Conservation (phyloP, 2,797 vertebrate species). For the Gephyroberyx darwinii region DNA sequence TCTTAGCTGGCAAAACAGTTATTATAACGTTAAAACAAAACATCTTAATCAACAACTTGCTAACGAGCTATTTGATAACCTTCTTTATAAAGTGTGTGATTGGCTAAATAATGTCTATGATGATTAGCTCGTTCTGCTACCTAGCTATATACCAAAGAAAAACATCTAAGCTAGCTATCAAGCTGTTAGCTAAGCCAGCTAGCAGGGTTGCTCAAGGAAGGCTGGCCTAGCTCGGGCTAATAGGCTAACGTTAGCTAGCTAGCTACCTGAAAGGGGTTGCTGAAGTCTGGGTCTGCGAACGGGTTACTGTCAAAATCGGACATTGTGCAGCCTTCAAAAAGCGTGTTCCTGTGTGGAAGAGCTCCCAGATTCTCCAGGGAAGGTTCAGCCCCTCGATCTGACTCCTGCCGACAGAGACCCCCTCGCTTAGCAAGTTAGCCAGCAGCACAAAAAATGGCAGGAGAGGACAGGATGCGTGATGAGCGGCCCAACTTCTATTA, state of each 20-base stretch:
- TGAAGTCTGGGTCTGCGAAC: constrained; percentile 97
- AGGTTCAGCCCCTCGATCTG: constrained; percentile 44
- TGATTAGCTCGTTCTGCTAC: constrained; percentile 6
- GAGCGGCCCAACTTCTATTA: constrained; percentile 16
- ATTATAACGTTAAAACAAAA: constrained; percentile 1
- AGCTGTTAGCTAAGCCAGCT: constrained; percentile 22
- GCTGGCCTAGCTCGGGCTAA: constrained; percentile 42
- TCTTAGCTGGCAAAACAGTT: not conserved
- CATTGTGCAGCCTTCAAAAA: constrained; percentile 79
- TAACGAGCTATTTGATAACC: no score
- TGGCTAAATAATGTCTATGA: not conserved
- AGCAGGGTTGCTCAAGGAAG: constrained; percentile 38
- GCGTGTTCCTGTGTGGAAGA: constrained; percentile 31
- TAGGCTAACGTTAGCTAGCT: constrained; percentile 36
- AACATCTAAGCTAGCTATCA: constrained; percentile 8
- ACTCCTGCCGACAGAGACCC: constrained; percentile 69
- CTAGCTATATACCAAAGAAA: not conserved
- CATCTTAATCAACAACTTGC: not conserved
- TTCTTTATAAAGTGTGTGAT: not conserved
- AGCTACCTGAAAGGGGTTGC: constrained; percentile 92
- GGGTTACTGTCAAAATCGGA: constrained; percentile 98
- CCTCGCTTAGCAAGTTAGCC: constrained; percentile 68
- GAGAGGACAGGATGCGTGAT: constrained; percentile 58
- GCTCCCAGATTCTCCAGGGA: constrained; percentile 55
- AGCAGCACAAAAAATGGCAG: constrained; percentile 79